Evolutionary conservation across 2,113 vertebrate species (phyloP), one percentile per base, ranked within the genome.

Genomic region (Entosphenus tridentatus): DNA sequence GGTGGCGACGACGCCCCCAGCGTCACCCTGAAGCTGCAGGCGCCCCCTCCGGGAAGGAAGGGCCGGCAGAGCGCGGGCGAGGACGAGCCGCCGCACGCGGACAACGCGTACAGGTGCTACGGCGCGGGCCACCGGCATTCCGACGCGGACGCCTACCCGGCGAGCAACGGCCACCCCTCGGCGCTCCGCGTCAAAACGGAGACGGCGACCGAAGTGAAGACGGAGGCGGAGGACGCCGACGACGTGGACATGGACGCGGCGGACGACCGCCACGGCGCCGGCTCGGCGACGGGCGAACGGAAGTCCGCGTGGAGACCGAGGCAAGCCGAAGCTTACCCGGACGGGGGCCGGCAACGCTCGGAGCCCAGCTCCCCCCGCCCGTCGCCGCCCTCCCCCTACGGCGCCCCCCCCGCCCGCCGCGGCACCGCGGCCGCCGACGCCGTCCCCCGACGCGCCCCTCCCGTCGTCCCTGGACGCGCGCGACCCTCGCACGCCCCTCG

Each of bases 151-250:
- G 2, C 70, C 57, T 8, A 76, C 70, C 1, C 73, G 55, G 68
- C 71, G 83, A 39, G 39, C 39, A 39, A 39, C 39, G 39, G 39
- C 39, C 39, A 39, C 39, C 39, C 39, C 39, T 39, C 39, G 71
- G 10, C 82, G 0, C 87, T 86, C 0, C 86, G 86, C 75, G 90
- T 92, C 74, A 90, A 90, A 80, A 87, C 90, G 79, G 87, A 92
- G 74, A 86, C 84, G 87, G 90, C 72, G 76, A 77, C 73, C 2
- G 80, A 81, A 57, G 69, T 54, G 69, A 21, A 56, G 75, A 87
- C 87, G 2, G 85, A 87, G 75, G 87, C 87, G 2, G 85, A 87
- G 10, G 81, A 85, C 67, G 83, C 84, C 39, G 87, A 89, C 72
- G 87, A 92, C 77, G 88, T 92, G 76, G 72, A 13, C 57, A 69